A percentile compares a stretch with the other conserved stretches of the same genome.
These are phyloP conservation scores for Elaeidobius kamerunicus DNA, from an alignment of 2,888 invertebrate genomes.

Conservation along the genomic window DNA sequence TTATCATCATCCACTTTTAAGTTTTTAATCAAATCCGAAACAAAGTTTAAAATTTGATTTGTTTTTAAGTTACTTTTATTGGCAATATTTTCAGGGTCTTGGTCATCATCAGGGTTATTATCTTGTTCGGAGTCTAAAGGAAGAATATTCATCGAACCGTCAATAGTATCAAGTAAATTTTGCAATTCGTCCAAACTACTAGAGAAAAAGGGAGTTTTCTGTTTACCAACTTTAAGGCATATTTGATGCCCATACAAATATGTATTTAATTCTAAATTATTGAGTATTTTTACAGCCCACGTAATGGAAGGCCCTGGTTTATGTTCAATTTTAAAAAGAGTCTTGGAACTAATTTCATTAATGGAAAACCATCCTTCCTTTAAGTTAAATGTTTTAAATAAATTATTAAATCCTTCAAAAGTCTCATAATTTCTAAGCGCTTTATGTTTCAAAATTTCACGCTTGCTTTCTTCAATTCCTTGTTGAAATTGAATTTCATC, in stretches of 20 bases:
- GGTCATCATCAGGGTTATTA: background rate
- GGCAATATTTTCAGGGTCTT: background rate
- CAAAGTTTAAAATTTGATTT: background rate
- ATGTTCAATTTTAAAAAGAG: background rate
- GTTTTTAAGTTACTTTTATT: background rate
- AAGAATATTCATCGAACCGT: too few species aligned
- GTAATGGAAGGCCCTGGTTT: background rate
- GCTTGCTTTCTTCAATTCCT: background rate
- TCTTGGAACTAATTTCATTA: background rate
- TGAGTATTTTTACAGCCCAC: background rate
- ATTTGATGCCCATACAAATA: background rate
- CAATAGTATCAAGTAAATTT: background rate
- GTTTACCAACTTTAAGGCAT: background rate
- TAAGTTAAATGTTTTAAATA: conserved; percentile 1
- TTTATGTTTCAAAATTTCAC: conserved; percentile 1
- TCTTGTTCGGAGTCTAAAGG: background rate
- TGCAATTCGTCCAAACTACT: background rate
- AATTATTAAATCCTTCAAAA: background rate
- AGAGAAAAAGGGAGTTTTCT: background rate
- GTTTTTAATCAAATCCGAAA: conserved; percentile 1
- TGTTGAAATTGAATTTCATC: background rate
- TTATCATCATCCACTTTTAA: background rate
- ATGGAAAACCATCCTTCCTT: background rate
- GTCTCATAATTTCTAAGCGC: background rate
- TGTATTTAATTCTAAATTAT: background rate